A percentile compares a stretch with the other conserved stretches of the same genome.
Conservation (phyloP, 2,797 vertebrate species). For the Melanotaenia maccullochi region DNA sequence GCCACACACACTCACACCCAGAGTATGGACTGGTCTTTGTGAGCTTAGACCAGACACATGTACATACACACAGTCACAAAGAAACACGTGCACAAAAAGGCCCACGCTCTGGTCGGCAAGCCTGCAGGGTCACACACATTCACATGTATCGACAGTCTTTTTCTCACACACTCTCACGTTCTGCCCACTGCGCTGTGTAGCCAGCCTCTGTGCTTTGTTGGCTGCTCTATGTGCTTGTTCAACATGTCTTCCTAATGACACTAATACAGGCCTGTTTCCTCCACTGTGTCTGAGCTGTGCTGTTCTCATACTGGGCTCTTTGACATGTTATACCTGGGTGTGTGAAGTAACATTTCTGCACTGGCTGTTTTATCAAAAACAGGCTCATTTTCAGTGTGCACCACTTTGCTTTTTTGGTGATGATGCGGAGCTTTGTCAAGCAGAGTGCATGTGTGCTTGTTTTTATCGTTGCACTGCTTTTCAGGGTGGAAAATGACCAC, state of each 20-base stretch:
- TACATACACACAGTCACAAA: neutral
- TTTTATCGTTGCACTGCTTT: conserved; percentile 27
- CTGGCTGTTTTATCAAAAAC: conserved; percentile 31
- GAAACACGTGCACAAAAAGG: neutral
- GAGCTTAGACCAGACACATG: conserved; percentile 18
- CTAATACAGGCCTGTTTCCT: conserved; percentile 69
- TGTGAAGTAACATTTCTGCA: conserved; percentile 45
- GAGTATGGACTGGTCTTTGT: conserved; percentile 15
- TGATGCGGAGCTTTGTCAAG: conserved; percentile 36
- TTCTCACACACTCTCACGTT: conserved; percentile 23
- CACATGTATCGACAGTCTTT: conserved; percentile 14
- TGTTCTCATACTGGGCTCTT: conserved; percentile 58
- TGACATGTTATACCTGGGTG: conserved; percentile 57
- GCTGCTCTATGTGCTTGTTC: conserved; percentile 51
- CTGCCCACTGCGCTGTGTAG: conserved; percentile 43
- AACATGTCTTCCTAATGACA: conserved; percentile 74
- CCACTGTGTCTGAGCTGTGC: conserved; percentile 46
- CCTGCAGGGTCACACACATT: neutral
- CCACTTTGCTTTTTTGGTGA: conserved; percentile 53
- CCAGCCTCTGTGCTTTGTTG: conserved; percentile 75
- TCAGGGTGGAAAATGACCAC: conserved; percentile 36
- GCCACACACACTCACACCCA: conserved; percentile 66
- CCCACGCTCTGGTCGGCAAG: neutral
- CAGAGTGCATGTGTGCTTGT: conserved; percentile 30
- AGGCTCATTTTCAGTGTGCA: conserved; percentile 32